Conservation (phyloP, 2,888 invertebrate genomes). For the Microctonus hyperodae region DNA sequence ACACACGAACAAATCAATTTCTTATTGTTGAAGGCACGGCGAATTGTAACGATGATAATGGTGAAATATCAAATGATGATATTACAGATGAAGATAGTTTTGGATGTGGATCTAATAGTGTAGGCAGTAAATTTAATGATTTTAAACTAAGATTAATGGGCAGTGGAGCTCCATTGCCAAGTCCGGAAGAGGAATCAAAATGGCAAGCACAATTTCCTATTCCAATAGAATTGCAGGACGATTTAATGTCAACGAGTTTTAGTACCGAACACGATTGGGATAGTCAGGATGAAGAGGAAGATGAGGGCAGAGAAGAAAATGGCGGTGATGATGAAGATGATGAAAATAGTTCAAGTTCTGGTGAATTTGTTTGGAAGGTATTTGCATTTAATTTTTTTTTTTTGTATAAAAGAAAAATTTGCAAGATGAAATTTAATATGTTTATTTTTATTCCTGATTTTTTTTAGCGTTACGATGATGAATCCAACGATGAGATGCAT, state of each 20-base stretch:
- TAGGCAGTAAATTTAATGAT: conserved; percentile 13
- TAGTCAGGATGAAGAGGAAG: conserved; percentile 66
- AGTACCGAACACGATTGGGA: conserved; percentile 74
- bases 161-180: conserved; percentile 57
- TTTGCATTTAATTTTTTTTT: conserved; percentile 26
- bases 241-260: conserved; percentile 64
- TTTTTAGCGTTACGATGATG: conserved; percentile 51
- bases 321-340: conserved; percentile 64
- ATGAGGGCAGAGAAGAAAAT: conserved; percentile 56
- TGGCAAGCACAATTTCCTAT: conserved; percentile 57
- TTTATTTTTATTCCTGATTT: background rate
- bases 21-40: conserved; percentile 58
- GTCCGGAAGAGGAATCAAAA: conserved; percentile 58
- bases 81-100: conserved; percentile 53
- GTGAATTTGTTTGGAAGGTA: conserved; percentile 84
- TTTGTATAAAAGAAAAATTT: no score
- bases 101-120: conserved; percentile 40
- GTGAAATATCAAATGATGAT: conserved; percentile 49
- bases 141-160: conserved; percentile 20
- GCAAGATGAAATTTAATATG: no score
- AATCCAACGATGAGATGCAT: conserved; percentile 42
- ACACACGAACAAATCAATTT: conserved; percentile 65
- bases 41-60: conserved; percentile 45
- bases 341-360: conserved; percentile 76
- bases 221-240: conserved; percentile 55